Base-by-base conservation (phyloP, 2,888 invertebrate genomes). In the Noctua comes region DNA sequence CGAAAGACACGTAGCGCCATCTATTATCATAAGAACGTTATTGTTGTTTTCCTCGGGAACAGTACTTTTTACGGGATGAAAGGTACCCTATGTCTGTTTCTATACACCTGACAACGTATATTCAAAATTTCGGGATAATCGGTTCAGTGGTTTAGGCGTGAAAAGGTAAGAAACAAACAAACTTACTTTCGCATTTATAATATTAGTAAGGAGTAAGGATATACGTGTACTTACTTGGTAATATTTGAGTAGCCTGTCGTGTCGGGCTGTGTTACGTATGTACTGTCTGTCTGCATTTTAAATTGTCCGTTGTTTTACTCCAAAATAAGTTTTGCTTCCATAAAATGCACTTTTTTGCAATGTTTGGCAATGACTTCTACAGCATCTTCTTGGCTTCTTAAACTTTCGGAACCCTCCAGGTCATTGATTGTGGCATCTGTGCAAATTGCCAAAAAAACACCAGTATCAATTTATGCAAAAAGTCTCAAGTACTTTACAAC, bases 281-380 rank as follows among this genome's bases (percentile, higher is more conserved):
- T 18, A 46, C 43, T 27, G 43, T 40, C 66, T 79, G 66, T 68
- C 71, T 72, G 59, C 21, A 59, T 79, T 51, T 59, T 36, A 10
- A 68, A 71, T 66, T 59, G 31, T 0, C 11, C 11, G 11, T 43
- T 43, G 43, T 43, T 43, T 43, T 59, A 36, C 3, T 57, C 18
- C 16, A 46, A 62, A 62, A 62, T 31, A 62, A 8, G 18, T 31
- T 59, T 16, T 13, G 27, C 7, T 27, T 13, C 16, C 16, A 59
- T 59, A 59, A 27, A 59, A 27, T 59, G n/a, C 6, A 16, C 31
- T 48, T 7, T 31, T 48, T 68, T 69, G 4, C 2, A 24, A 5
- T 31, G 8, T 31, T 31, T 51, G 10, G 31, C 31, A n/a, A n/a
- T n/a, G 4, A 62, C 62, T 62, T 36, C 21, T 31, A 64, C 18